Evolutionary conservation across 2,797 vertebrate genomes (phyloP), one percentile per base, ranked within the genome.

Genomic region (Selene dorsalis): DNA sequence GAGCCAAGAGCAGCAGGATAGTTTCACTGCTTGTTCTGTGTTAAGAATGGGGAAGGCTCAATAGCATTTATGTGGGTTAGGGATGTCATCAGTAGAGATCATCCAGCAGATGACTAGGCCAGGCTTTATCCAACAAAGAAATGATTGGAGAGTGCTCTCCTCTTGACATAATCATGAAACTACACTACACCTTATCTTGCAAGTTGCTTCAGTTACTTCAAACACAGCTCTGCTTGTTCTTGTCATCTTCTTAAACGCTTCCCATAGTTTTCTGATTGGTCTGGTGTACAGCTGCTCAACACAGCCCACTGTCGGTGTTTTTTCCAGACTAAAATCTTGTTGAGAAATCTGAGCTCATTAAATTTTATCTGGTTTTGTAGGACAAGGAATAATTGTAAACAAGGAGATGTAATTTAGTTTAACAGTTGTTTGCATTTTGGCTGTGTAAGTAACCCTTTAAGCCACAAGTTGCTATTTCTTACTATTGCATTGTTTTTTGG

Each of bases 401-500:
- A n/a, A 39, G 14, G n/a, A 28, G 47, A 38, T 67, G 39, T 55
- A 35, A 66, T 50, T 22, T 30, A 45, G 30, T 72, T 55, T 39
- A 73, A 39, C 38, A 56, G 70, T 53, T 78, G 64, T 72, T 63
- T 74, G 60, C 43, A 56, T 71, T 74, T 70, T 66, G 28, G 43
- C 38, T 48, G 63, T 56, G 24, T 48, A 50, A 41, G 35, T 35
- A 72, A 67, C 55, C 24, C 62, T 77, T 70, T 55, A 47, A 69
- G 73, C 75, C 58, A 67, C 79, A n/a, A 9, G 35, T 24, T 64
- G 50, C n/a, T 69, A n/a, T 66, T 58, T 75, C 43, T 75, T 43
- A 53, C 43, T 55, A 11, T 77, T 63, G 32, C 74, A 12, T 61
- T 62, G 13, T 65, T 82, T 71, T 82, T 73, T 80, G 75, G 68